These are phyloP conservation scores for Morus bassanus DNA, from an alignment of 2,797 vertebrate species.

Conservation along the genomic window DNA sequence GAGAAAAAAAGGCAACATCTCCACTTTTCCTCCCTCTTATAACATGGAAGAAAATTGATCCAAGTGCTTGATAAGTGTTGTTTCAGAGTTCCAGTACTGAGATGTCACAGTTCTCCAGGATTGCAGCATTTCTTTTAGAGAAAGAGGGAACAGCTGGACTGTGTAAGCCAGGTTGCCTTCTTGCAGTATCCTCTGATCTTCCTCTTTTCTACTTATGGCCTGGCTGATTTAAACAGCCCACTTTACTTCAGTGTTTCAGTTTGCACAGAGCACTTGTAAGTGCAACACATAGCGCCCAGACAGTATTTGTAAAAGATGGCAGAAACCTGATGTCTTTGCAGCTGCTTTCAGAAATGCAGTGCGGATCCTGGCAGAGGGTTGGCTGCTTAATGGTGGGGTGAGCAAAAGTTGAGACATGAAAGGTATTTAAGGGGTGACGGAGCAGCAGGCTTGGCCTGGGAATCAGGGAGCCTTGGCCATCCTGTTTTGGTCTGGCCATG, in stretches of 20 bases:
- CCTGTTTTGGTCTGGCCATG: not conserved
- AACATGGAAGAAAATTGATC: not conserved
- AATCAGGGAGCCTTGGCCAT: not conserved
- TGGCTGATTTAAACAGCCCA: not conserved
- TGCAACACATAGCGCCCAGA: not conserved
- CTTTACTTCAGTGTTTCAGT: not conserved
- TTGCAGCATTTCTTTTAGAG: not conserved
- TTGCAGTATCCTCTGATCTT: not conserved
- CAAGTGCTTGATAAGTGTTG: not conserved
- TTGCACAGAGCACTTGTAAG: not conserved
- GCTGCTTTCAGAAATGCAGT: not conserved
- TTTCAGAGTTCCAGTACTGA: not conserved
- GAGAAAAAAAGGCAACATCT: not conserved
- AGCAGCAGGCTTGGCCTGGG: not conserved
- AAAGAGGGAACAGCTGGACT: not conserved
- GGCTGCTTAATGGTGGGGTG: not conserved
- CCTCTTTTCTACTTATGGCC: not conserved
- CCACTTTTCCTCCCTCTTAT: not conserved
- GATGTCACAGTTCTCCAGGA: not conserved
- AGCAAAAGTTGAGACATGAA: rapidly evolving
- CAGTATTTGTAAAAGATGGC: not conserved
- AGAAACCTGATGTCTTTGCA: not conserved
- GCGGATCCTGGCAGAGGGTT: not conserved
- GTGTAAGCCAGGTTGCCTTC: not conserved
- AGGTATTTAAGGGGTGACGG: not conserved